Base-by-base conservation (phyloP, 2,888 invertebrate genomes). In the Hypomecis atomaria region DNA sequence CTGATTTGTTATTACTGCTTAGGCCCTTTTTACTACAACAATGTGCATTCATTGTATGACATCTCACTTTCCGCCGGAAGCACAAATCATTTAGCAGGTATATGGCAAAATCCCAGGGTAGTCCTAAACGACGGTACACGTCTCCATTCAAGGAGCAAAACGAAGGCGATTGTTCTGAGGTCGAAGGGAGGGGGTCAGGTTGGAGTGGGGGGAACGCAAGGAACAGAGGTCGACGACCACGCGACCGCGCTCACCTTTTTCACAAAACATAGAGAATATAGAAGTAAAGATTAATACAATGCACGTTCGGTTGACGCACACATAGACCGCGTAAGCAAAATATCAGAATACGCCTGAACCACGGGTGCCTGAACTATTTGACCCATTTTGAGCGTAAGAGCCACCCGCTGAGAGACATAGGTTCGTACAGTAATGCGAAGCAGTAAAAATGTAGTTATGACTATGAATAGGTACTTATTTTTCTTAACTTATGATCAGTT, bases 181-280 rank as follows among this genome's bases (percentile, higher is more conserved):
- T 34, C 45, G 37, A 23, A 38, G 47, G 5, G 44, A 44, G 40
- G 55, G 53, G 55, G 55, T 23, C 38, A 52, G 52, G 40, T 33
- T n/a, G 10, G 69, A 56, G 75, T 68, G 43, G 38, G 74, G 71
- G 62, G 75, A 70, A 76, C 74, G 76, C 83, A 65, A 82, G 86
- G 88, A 87, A 91, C 89, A 89, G 77, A 74, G 89, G 88, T 81
- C 88, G 81, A 80, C 80, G 89, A 90, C 82, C 84, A 72, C 72
- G 65, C 81, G 81, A 78, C 83, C 81, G 83, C 80, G 73, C 77
- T 83, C 81, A 74, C 78, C 79, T 82, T 79, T 56, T n/a, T n/a
- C n/a, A n/a, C 60, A 59, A 60, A 62, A 63, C 48, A 63, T 66
- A 56, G 62, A 43, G 63, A 43, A 36, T 33, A 43, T 40, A 44